Conservation (phyloP, 2,797 vertebrate species). For the Argentina silus region DNA sequence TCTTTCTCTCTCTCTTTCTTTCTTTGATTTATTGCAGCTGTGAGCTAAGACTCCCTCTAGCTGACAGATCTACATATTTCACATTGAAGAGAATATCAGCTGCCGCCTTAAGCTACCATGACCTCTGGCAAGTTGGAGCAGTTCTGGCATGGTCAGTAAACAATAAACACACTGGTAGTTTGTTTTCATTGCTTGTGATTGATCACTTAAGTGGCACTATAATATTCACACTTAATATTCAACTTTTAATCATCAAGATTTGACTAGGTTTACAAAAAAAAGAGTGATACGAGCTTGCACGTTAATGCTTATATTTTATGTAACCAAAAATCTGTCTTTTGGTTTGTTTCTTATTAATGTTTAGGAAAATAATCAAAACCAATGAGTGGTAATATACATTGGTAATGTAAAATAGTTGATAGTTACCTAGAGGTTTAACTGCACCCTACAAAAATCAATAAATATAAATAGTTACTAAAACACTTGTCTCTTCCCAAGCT, state of each 20-base stretch:
- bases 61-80: neutral
- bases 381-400: neutral
- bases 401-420: neutral
- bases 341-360: neutral
- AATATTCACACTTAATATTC: too few species aligned
- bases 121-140: neutral
- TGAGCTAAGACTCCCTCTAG: neutral
- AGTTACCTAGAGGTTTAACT: neutral
- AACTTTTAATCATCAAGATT: neutral
- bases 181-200: too few species aligned
- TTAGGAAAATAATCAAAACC: neutral
- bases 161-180: neutral
- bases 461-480: neutral
- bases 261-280: neutral
- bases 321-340: too few species aligned
- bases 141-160: neutral
- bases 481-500: neutral
- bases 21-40: neutral
- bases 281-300: neutral
- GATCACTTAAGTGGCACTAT: too few species aligned
- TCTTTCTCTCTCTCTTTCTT: neutral
- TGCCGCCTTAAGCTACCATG: slow-evolving; percentile 1
- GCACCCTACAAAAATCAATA: neutral
- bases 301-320: neutral
- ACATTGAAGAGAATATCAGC: neutral